Conservation (phyloP, 2,888 invertebrate species). For the Sphaerophoria rueppellii region DNA sequence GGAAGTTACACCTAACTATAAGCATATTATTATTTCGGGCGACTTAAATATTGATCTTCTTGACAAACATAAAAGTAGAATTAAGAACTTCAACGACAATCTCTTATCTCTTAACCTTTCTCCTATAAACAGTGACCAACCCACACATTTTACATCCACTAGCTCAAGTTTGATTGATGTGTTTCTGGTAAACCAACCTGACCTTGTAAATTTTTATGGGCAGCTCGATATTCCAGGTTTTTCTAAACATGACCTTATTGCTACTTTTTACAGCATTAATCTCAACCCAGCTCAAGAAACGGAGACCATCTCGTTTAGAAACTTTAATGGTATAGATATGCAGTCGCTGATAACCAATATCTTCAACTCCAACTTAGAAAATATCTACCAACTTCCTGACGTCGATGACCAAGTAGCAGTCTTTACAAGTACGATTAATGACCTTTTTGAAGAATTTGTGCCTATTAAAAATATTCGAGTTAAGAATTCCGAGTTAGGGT, state of each 20-base stretch:
- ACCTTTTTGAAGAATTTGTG: neutral
- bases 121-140: neutral
- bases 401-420: neutral
- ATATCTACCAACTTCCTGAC: conserved; percentile 1
- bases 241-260: neutral
- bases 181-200: neutral
- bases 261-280: neutral
- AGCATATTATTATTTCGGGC: neutral
- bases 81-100: neutral
- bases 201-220: neutral
- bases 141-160: conserved; percentile 6
- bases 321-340: neutral
- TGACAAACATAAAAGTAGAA: neutral
- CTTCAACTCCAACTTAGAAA: neutral
- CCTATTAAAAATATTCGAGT: neutral
- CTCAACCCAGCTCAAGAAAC: neutral
- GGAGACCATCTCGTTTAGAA: neutral
- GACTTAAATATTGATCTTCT: neutral
- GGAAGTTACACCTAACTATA: neutral
- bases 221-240: neutral
- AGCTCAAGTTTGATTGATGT: neutral
- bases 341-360: neutral
- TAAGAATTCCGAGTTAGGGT: neutral
- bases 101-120: conserved; percentile 1
- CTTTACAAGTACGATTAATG: neutral